Conservation (phyloP, 2,113 vertebrate species). For the Grus americana region DNA sequence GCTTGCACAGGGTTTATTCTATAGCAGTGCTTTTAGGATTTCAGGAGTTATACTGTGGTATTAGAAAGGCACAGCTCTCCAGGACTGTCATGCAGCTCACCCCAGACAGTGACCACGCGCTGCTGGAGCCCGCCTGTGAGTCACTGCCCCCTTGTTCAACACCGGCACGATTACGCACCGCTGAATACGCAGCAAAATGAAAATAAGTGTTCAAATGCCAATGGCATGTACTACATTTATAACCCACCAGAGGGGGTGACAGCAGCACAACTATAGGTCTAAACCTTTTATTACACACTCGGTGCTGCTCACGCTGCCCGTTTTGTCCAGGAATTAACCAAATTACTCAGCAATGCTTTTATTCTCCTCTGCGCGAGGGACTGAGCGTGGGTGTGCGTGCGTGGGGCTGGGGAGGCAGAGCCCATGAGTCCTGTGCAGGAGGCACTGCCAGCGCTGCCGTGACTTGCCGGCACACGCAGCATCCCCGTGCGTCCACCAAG, state of each 20-base stretch:
- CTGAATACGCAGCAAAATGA: not conserved
- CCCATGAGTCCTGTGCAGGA: accelerated
- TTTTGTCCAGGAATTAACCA: not conserved
- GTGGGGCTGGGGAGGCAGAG: not conserved
- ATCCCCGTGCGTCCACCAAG: accelerated
- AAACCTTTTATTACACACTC: not conserved
- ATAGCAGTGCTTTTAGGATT: not conserved
- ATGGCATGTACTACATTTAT: not conserved
- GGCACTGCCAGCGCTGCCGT: accelerated
- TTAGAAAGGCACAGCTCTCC: not conserved
- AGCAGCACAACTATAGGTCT: not conserved
- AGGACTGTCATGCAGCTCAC: not conserved
- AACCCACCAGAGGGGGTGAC: conserved; percentile 36
- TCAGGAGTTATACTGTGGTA: not conserved
- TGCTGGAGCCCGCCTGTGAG: not conserved
- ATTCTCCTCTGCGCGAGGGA: not conserved
- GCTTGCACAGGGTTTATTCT: accelerated
- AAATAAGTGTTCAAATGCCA: not conserved
- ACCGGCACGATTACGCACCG: accelerated
- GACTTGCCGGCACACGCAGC: not conserved
- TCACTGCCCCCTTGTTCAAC: conserved; percentile 8
- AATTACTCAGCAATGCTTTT: not conserved
- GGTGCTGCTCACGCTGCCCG: accelerated
- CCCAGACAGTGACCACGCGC: not conserved
- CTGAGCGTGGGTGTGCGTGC: not conserved